Conservation (phyloP, 2,113 vertebrate species). For the Ciconia stormi region DNA sequence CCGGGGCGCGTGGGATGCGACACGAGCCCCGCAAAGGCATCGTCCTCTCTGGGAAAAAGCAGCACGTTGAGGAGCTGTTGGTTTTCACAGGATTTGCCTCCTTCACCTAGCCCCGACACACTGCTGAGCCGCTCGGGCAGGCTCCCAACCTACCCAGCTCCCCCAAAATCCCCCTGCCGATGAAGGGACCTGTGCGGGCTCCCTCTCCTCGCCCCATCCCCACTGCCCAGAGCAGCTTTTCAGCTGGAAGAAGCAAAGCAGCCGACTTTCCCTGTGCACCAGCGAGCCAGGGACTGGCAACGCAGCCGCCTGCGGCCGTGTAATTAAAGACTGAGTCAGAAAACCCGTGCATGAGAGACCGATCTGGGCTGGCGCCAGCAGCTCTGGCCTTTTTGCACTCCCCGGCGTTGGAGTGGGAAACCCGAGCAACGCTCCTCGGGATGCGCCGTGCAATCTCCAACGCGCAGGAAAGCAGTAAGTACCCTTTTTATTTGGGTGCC, state of each 20-base stretch:
- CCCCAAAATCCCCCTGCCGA: accelerated
- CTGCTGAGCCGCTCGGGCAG: accelerated
- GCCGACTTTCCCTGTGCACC: background rate
- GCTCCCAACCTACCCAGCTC: background rate
- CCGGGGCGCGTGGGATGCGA: accelerated
- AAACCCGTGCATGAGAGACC: background rate
- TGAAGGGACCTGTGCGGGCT: accelerated
- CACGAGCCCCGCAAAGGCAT: background rate
- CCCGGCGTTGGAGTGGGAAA: background rate
- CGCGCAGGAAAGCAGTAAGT: background rate
- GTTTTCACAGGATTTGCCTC: background rate
- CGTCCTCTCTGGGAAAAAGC: background rate
- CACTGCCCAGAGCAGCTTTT: background rate
- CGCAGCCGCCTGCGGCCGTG: accelerated
- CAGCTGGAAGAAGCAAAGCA: background rate
- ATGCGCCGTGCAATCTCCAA: background rate
- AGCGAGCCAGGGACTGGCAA: background rate
- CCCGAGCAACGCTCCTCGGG: background rate
- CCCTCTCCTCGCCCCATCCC: background rate
- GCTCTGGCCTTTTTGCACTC: background rate
- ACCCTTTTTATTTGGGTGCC: background rate
- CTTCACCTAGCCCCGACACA: background rate
- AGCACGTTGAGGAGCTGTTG: background rate
- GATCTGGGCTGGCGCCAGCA: background rate
- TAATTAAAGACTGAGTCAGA: background rate